Evolutionary conservation across 2,113 vertebrate genomes (phyloP), one percentile per base, ranked within the genome.

Genomic region (Gymnocephalus cernua): DNA sequence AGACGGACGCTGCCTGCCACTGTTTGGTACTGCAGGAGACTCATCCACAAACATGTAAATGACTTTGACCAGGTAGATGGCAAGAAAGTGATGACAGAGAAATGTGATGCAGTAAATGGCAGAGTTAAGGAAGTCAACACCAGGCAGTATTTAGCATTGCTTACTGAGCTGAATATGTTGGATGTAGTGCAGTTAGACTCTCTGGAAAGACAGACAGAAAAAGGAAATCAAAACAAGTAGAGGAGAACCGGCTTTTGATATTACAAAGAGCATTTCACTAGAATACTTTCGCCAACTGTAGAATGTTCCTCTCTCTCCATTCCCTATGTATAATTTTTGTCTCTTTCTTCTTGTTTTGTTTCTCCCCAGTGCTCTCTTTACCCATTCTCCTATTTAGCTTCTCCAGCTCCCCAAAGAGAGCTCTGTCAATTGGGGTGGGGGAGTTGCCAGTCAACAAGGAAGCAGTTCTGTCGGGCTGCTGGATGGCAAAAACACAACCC

Each of bases 401-500:
- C 61, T 48, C 57, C 14, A 3, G 23, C 41, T 57, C 32, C 66
- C 67, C 50, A 56, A 68, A 84, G 63, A 74, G 74, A 72, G 64
- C 72, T 80, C 71, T 51, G 72, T 78, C 66, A 58, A 35, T 87
- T 74, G 53, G 57, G 79, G 69, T 61, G 64, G 53, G 57, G 79
- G 66, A 58, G 62, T 53, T 51, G 80, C 83, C 84, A 88, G 86
- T 82, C 72, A 71, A 88, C 74, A 48, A 89, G 79, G 85, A 92
- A 86, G 71, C 73, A 29, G 74, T 83, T 87, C 85, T 82, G 78
- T 86, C 65, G 44, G 47, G 86, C 83, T 86, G 77, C 85, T 86
- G 84, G 89, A 89, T 80, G 25, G 69, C 83, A 86, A 87, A 92
- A 83, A 88, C 84, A 83, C 58, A 81, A 25, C 29, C 65, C 16